A percentile compares a stretch with the other conserved stretches of the same genome.
Conservation (phyloP, 1,140 invertebrate species). For the Heliconius nattereri region DNA sequence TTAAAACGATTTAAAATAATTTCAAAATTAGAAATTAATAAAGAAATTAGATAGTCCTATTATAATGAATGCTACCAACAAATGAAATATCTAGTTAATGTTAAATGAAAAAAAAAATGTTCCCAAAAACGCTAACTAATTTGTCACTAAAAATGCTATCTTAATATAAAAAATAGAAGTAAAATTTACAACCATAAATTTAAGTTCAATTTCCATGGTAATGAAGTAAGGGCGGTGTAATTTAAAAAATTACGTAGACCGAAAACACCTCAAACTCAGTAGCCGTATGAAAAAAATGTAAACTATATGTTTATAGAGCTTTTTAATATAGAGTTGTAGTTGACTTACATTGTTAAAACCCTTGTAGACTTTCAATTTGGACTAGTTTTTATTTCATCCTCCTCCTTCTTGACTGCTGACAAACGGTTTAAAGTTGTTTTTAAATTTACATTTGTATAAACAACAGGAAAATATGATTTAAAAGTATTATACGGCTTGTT, state of each 20-base stretch:
- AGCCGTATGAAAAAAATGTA: conserved; percentile 13
- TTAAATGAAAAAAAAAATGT: too few species aligned
- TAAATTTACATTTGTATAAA: conserved; percentile 10
- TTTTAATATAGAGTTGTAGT: conserved; percentile 26
- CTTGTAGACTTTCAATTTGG: conserved; percentile 10
- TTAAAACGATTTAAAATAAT: too few species aligned
- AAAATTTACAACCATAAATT: not conserved
- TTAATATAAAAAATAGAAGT: too few species aligned
- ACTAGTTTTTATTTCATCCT: conserved; percentile 27
- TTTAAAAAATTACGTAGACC: conserved; percentile 2
- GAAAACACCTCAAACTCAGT: conserved; percentile 14
- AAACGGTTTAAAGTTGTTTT: not conserved
- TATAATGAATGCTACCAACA: too few species aligned
- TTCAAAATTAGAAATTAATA: too few species aligned
- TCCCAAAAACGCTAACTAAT: too few species aligned
- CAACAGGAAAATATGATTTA: not conserved
- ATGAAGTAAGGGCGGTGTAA: not conserved
- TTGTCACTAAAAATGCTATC: too few species aligned
- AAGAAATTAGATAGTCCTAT: too few species aligned
- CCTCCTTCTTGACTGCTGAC: conserved; percentile 11
- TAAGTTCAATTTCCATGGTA: not conserved
- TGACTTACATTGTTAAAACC: conserved; percentile 22
- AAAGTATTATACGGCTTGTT: not conserved
- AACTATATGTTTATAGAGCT: not conserved
- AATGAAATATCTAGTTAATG: too few species aligned